phyloP scores from a whole-genome alignment of 2,113 vertebrate genomes.

The Mormyrus iriodes region DNA sequence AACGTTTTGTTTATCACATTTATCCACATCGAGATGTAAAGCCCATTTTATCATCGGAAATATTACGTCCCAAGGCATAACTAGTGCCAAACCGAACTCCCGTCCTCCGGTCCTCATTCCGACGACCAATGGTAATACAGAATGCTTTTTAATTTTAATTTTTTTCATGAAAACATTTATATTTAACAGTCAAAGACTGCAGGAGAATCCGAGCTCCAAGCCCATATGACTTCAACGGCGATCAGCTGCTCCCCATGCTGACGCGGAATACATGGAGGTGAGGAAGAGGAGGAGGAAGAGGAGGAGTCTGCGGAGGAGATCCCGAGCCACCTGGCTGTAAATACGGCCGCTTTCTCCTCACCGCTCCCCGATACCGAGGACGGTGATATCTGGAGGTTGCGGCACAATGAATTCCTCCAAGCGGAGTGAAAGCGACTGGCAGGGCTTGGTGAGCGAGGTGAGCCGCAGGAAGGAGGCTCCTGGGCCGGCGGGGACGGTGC shows the following conservation, averaged over 20 bases:
- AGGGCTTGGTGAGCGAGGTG: constrained; percentile 86
- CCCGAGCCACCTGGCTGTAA: not conserved
- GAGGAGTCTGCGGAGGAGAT: not conserved
- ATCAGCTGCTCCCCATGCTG: not conserved
- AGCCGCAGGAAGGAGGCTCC: constrained; percentile 41
- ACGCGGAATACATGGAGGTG: constrained; percentile 3
- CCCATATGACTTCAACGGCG: not conserved
- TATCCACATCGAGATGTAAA: not conserved
- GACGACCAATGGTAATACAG: not conserved
- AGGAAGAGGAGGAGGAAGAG: not conserved
- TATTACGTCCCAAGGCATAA: not conserved
- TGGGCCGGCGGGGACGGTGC: not conserved
- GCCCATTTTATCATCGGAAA: not conserved
- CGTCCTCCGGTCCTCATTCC: not conserved
- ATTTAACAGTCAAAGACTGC: not conserved
- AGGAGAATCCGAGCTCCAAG: not conserved
- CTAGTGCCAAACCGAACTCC: not conserved
- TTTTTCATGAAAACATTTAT: not conserved
- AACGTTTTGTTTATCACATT: not conserved
- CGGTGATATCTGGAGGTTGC: constrained; percentile 30
- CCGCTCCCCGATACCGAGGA: not conserved
- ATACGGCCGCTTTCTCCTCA: not conserved
- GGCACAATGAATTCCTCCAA: constrained; percentile 60
- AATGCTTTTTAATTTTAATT: not conserved
- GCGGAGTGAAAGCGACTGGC: constrained; percentile 84